A percentile compares a stretch with the other conserved stretches of the same genome.
These are phyloP conservation scores for Tetrao urogallus DNA, from an alignment of 2,113 vertebrate species.

Conservation along the genomic window DNA sequence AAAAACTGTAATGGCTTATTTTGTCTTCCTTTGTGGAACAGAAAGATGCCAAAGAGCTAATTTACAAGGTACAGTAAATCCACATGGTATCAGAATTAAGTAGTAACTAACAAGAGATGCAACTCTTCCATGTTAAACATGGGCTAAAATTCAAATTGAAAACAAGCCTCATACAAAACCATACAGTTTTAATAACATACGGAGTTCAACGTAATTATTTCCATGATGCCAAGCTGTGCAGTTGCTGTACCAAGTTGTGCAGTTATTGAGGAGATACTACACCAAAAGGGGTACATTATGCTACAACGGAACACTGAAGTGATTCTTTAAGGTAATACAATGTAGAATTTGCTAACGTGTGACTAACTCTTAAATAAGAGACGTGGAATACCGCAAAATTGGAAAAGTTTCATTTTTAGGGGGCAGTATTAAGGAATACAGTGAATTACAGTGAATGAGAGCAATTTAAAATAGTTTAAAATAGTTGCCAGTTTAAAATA, in stretches of 20 bases:
- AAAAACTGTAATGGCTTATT: not conserved
- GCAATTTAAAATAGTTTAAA: no score
- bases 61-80: not conserved
- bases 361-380: not conserved
- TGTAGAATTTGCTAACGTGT: not conserved
- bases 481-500: not conserved
- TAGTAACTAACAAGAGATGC: not conserved
- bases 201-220: not conserved
- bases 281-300: not conserved
- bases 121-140: not conserved
- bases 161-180: not conserved
- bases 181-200: not conserved
- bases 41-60: not conserved
- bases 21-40: not conserved
- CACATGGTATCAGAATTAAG: not conserved
- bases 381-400: not conserved
- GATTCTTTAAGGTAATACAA: not conserved
- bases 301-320: accelerated
- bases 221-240: not conserved
- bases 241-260: not conserved
- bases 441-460: not conserved
- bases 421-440: not conserved
- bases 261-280: not conserved
- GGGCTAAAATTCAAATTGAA: not conserved
- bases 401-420: not conserved